These are phyloP conservation scores for Trissolcus japonicus DNA, from an alignment of 2,888 invertebrate genomes.

Conservation along the genomic window DNA sequence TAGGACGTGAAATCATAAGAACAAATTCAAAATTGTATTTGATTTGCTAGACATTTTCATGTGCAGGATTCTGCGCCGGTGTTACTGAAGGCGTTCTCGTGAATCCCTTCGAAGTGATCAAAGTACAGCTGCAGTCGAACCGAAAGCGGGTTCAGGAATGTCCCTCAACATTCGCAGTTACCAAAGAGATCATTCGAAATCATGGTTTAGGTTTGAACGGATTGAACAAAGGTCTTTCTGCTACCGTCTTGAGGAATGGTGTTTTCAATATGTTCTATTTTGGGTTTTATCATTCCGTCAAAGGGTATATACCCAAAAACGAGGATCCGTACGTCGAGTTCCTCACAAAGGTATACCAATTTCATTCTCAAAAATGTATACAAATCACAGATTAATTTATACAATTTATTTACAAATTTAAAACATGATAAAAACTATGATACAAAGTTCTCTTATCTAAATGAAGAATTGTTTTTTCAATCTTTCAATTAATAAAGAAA, in stretches of 20 bases:
- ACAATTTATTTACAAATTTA: no score
- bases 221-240: conserved; percentile 90
- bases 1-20: neutral
- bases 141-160: conserved; percentile 80
- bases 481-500: no score
- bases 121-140: conserved; percentile 91
- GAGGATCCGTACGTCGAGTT: conserved; percentile 85
- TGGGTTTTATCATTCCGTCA: conserved; percentile 95
- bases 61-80: conserved; percentile 93
- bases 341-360: conserved; percentile 79
- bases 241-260: conserved; percentile 93
- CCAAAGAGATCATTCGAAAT: conserved; percentile 85
- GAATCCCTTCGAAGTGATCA: conserved; percentile 97
- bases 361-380: no score
- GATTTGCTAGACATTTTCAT: conserved; percentile 85
- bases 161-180: conserved; percentile 88
- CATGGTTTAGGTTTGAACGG: conserved; percentile 88
- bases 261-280: conserved; percentile 96
- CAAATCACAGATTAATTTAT: no score
- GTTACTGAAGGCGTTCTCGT: conserved; percentile 93
- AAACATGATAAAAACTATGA: no score
- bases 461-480: no score
- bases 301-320: conserved; percentile 83
- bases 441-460: no score
- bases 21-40: conserved; percentile 2